Base-by-base conservation (phyloP, 2,797 vertebrate species). In the Ispidina picta region DNA sequence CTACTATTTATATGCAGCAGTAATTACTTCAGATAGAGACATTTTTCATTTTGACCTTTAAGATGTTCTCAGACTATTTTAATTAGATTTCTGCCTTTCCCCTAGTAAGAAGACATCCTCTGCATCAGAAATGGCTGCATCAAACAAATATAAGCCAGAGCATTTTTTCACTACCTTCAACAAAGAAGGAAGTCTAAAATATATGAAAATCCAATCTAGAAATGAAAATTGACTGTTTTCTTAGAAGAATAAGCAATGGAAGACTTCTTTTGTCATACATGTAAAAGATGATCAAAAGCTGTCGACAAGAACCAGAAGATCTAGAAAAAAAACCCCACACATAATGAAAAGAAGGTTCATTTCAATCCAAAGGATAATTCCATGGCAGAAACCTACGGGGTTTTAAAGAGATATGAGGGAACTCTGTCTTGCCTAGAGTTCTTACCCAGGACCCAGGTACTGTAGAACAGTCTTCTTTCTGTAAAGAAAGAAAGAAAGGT, bases 381-480 rank as follows among this genome's bases (percentile, higher is more conserved):
- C 65, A 89, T 83, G 86, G 92, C 64, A 88, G 92, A 91, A 96
- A 84, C 83, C 92, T 95, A 86, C 1, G 0, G 51, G 58, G 28
- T 72, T 93, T 94, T 77, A 95, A 84, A 95, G 72, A 74, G 44
- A 80, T 65, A 74, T 84, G 74, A 91, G 79, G 77, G 89, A 93
- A 89, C 35, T 90, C 84, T 95, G 49, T 86, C 88, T 95, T 92
- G 89, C 74, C 89, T 95, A 95, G 74, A 94, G 68, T 91, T 96
- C 92, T 96, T 91, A 96, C 91, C 93, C 93, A 96, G 69, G 92
- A 90, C 93, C 78, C 94, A 88, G 86, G 91, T 74, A 93, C 65
- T 95, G 83, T 95, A 89, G 90, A 88, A 92, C 49, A 93, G 58
- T 96, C 95, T 95, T 95, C 94, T 93, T 96, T 96, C 95, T 96